These are phyloP conservation scores for Calephelis nemesis DNA, from an alignment of 1,140 invertebrate genomes.

Conservation along the genomic window DNA sequence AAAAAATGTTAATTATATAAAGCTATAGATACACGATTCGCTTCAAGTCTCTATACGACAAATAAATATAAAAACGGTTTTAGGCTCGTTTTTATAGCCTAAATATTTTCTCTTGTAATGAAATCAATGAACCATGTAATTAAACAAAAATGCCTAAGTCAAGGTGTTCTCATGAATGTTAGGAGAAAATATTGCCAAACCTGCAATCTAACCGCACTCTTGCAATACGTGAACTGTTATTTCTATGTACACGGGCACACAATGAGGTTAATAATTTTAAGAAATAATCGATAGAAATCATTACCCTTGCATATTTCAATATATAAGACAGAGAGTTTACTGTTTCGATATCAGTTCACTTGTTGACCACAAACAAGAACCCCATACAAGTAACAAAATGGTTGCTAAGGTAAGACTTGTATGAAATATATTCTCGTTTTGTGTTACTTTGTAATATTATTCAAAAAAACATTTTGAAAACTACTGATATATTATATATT, in stretches of 20 bases:
- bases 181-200: constrained; percentile 19
- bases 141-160: constrained; percentile 2
- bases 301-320: constrained; percentile 39
- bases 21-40: too few relatives aligned
- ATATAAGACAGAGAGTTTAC: constrained; percentile 43
- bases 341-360: constrained; percentile 39
- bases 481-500: too few relatives aligned
- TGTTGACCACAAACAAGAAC: constrained; percentile 2
- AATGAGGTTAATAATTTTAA: constrained; percentile 16
- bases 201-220: constrained; percentile 1
- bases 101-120: neutral
- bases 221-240: constrained; percentile 11
- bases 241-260: constrained; percentile 9
- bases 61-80: constrained; percentile 32
- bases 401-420: constrained; percentile 33
- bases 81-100: too few relatives aligned
- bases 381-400: constrained; percentile 28
- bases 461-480: too few relatives aligned
- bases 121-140: constrained; percentile 9
- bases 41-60: constrained; percentile 33
- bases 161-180: constrained; percentile 25
- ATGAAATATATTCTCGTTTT: neutral
- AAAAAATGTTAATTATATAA: too few relatives aligned
- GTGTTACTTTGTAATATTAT: too few relatives aligned
- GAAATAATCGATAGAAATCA: constrained; percentile 15